Conservation (phyloP, 2,888 invertebrate genomes). For the Drosophila emarginata region DNA sequence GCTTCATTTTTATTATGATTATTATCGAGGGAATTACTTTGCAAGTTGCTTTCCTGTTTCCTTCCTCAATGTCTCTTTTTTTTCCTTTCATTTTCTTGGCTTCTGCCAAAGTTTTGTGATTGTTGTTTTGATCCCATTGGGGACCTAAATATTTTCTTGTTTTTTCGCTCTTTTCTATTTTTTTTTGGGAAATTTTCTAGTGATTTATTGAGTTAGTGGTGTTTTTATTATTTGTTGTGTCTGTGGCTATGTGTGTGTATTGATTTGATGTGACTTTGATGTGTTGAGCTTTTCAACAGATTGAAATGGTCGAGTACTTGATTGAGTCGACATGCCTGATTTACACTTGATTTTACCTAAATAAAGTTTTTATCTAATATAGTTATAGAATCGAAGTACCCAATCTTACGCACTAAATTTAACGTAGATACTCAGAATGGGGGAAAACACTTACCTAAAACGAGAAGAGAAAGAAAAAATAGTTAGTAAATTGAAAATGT, state of each 20-base stretch:
- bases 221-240: conserved; percentile 21
- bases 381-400: conserved; percentile 26
- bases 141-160: conserved; percentile 17
- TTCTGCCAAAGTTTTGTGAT: conserved; percentile 12
- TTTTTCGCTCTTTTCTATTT: conserved; percentile 3
- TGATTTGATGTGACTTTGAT: conserved; percentile 50
- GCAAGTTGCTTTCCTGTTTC: conserved; percentile 39
- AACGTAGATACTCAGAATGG: not conserved
- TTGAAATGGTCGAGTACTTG: conserved; percentile 36
- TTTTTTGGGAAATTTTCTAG: conserved; percentile 46
- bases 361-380: conserved; percentile 19
- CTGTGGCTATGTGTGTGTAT: conserved; percentile 9
- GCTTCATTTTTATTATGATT: conserved; percentile 75
- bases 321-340: conserved; percentile 30
- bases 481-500: not conserved
- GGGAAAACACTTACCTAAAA: conserved; percentile 60
- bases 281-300: conserved; percentile 28
- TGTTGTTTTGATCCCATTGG: conserved; percentile 17
- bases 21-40: conserved; percentile 71
- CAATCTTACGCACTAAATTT: conserved; percentile 45
- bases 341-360: conserved; percentile 9
- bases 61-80: conserved; percentile 11
- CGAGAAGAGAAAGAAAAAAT: conserved; percentile 31
- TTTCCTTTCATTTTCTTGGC: conserved; percentile 2
- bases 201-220: conserved; percentile 64